Base-by-base conservation (phyloP, 2,797 vertebrate genomes). In the Gambusia yucatana region DNA sequence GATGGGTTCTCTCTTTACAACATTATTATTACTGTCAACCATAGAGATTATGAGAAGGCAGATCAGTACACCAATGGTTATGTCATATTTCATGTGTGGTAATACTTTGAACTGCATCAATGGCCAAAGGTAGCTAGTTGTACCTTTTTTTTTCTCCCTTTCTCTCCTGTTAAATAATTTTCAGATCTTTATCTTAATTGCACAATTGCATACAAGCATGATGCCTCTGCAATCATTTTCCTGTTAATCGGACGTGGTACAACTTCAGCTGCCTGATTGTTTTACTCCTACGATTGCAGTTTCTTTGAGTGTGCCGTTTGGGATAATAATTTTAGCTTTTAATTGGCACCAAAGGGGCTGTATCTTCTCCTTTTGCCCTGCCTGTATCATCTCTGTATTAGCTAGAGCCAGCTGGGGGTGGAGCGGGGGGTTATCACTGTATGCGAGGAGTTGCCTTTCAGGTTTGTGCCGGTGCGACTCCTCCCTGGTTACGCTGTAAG, bases 331-430 rank as follows among this genome's bases (percentile, higher is more conserved):
- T 92, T 82, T 52, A 89, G 79, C 72, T 89, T 80, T 80, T 93
- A 93, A 94, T 93, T 85, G 81, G 88, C 78, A 91, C 92, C 83
- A 28, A 74, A 77, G 88, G 90, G 89, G 79, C 78, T 91, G 90
- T 82, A 82, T 77, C 79, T 84, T 48, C 76, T 84, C 71, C 10
- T 82, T 80, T 59, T 75, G 73, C 78, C 50, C 39, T 25, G 41
- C 22, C 81, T 87, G 72, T 89, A 85, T 61, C 79, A 83, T 80
- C 76, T 72, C 77, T 79, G 78, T 82, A 80, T 89, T 76, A 82
- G 36, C 10, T 28, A 28, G 44, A 30, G 13, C 14, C 36, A 46
- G 9, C 50, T 36, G 72, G 67, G 78, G 39, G 39, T 25, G 11
- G 33, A 43, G 50, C n/a, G 33, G 5, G 72, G 78, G n/a, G 30